Evolutionary conservation across 92 coral and sea anemone species (phyloP).

Genomic region (Actinostola sp.): DNA sequence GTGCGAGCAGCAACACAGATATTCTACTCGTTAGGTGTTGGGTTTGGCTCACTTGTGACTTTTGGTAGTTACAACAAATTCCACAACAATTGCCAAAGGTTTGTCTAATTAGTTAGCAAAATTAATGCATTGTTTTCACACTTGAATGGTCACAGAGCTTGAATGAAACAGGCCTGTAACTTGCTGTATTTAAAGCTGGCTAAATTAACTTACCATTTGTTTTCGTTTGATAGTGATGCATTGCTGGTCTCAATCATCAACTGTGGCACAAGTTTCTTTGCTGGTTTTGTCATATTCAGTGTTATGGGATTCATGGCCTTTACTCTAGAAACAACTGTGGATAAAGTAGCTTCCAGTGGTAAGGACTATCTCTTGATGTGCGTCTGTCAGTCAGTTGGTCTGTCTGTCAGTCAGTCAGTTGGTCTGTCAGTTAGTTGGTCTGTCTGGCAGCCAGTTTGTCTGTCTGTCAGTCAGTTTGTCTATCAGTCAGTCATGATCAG

Average conservation of each 20-base stretch:
- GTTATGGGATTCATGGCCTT: constrained; percentile 95
- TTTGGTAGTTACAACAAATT: constrained; percentile 94
- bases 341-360: constrained; percentile 90
- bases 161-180: too few species aligned
- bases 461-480: neutral
- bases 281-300: constrained; percentile 98
- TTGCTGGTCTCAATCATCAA: constrained; percentile 79
- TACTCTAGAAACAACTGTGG: constrained; percentile 65
- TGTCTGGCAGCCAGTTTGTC: neutral
- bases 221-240: constrained; percentile 70
- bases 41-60: constrained; percentile 86
- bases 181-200: too few species aligned
- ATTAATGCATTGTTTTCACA: neutral
- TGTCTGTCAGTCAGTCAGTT: neutral
- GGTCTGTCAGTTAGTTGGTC: too few species aligned
- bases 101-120: neutral
- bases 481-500: neutral
- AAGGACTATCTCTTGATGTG: neutral
- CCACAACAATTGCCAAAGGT: constrained; percentile 82
- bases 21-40: constrained; percentile 89
- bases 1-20: constrained; percentile 93
- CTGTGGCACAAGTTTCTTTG: constrained; percentile 97
- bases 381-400: too few species aligned
- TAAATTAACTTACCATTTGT: neutral
- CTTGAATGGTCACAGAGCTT: too few species aligned